Conservation (phyloP, 2,888 invertebrate genomes). For the Catocala sponsa region DNA sequence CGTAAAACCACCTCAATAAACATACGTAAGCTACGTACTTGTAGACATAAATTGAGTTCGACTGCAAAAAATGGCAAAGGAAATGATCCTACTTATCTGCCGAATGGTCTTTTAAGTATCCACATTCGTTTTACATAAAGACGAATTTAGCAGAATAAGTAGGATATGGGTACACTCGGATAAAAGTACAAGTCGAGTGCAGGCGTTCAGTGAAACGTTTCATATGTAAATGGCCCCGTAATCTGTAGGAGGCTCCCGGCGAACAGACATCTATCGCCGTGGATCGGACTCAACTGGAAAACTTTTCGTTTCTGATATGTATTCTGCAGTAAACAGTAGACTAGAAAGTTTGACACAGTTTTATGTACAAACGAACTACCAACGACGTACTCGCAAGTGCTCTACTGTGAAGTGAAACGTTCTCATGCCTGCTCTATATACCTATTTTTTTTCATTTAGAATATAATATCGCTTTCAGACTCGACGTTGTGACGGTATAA, state of each 20-base stretch:
- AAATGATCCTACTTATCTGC: constrained; percentile 55
- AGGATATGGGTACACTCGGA: constrained; percentile 66
- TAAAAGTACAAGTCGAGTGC: constrained; percentile 76
- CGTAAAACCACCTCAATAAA: constrained; percentile 14
- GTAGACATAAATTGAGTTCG: constrained; percentile 46
- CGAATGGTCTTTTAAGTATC: constrained; percentile 61
- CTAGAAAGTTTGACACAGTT: constrained; percentile 60
- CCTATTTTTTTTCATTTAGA: constrained; percentile 25
- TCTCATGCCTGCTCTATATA: constrained; percentile 23
- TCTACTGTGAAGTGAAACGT: constrained; percentile 27
- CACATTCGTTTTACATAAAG: constrained; percentile 65
- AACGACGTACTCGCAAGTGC: constrained; percentile 50
- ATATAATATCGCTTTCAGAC: constrained; percentile 29
- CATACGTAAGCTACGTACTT: constrained; percentile 19
- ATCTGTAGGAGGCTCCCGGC: constrained; percentile 74
- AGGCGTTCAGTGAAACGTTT: constrained; percentile 81
- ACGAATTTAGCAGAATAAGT: constrained; percentile 61
- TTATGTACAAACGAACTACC: constrained; percentile 55
- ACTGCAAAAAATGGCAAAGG: constrained; percentile 53
- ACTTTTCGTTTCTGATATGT: constrained; percentile 70
- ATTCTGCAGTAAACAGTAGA: constrained; percentile 64
- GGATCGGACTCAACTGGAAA: constrained; percentile 70
- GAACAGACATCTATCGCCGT: constrained; percentile 76
- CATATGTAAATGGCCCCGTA: constrained; percentile 83
- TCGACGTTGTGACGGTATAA: constrained; percentile 20